Evolutionary conservation across 2,888 invertebrate genomes (phyloP).

Genomic region (Eupeodes latifasciatus): DNA sequence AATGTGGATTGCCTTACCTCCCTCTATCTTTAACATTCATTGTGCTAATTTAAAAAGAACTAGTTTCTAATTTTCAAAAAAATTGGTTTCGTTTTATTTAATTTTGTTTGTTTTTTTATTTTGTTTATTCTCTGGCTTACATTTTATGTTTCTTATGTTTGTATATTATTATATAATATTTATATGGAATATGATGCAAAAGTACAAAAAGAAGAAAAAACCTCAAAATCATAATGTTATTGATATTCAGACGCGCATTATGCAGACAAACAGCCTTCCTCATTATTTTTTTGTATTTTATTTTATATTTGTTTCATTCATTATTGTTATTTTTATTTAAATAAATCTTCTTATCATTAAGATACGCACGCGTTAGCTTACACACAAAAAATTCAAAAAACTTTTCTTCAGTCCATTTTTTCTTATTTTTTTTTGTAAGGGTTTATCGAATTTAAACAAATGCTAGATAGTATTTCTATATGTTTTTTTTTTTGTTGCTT

Average conservation of each 20-base stretch:
- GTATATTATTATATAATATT: conserved; percentile 11
- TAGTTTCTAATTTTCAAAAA: conserved; percentile 72
- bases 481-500: neutral
- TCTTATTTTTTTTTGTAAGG: conserved; percentile 8
- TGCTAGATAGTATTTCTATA: neutral
- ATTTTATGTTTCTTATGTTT: conserved; percentile 25
- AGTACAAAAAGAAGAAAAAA: conserved; percentile 61
- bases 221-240: conserved; percentile 39
- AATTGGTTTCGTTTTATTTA: conserved; percentile 54
- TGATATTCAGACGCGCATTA: conserved; percentile 35
- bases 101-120: conserved; percentile 26
- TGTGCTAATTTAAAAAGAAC: conserved; percentile 66
- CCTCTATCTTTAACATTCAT: too few relatives aligned
- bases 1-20: too few relatives aligned
- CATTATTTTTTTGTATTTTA: too few relatives aligned
- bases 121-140: conserved; percentile 52
- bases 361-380: conserved; percentile 36
- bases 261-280: conserved; percentile 49
- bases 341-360: conserved; percentile 28
- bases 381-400: neutral
- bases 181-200: conserved; percentile 66
- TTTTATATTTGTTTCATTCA: neutral
- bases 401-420: conserved; percentile 59
- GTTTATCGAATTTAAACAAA: conserved; percentile 44
- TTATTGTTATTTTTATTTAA: neutral